Base-by-base conservation (phyloP, 2,888 invertebrate species). In the Drosophila leonis region DNA sequence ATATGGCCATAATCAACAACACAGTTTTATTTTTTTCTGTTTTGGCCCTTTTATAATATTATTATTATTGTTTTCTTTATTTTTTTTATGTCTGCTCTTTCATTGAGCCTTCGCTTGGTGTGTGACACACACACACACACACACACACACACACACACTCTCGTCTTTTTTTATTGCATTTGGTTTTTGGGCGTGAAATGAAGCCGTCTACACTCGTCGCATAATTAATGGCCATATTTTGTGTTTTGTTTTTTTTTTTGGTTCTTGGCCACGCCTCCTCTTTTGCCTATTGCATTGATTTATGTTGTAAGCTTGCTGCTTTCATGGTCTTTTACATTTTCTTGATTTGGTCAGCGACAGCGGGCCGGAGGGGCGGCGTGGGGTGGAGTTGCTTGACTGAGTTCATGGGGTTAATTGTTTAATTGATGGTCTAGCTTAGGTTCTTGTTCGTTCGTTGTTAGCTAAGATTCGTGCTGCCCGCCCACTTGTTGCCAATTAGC, bases 1-100 rank as follows among this genome's bases (percentile, higher is more conserved):
- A 83, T 83, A 75, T 69, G 78, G 61, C 75, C 67, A 88, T 83
- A 83, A 83, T 83, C 82, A 83, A 83, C 81, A 71, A 61, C 51
- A 66, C 51, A 71, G 65, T 67, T 68, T 74, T 54, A n/a, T 63
- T 46, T 33, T 44, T 62, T 42, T 33, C 44, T 20, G 20, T 20
- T 62, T 37, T 20, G 27, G 27, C 27, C 54, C 54, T 24, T 48
- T 27, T 31, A 31, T 54, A 29, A 52, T 52, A 37, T 24, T 52
- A 27, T 59, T 10, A 9, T 55, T 56, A 49, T 60, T 44, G 60
- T 18, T 55, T 41, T 41, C 4, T 24, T 24, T 68, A 60, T 51
- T 65, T 31, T 52, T 59, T 55, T 51, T 41, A 59, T 29, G 48
- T 29, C 48, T 48, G 48, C 75, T 24, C 27, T 24, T 44, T 44